Percentiles rank a stretch among this genome's conserved stretches.
Conservation (phyloP, 2,113 vertebrate genomes). For the Lanius ludovicianus region DNA sequence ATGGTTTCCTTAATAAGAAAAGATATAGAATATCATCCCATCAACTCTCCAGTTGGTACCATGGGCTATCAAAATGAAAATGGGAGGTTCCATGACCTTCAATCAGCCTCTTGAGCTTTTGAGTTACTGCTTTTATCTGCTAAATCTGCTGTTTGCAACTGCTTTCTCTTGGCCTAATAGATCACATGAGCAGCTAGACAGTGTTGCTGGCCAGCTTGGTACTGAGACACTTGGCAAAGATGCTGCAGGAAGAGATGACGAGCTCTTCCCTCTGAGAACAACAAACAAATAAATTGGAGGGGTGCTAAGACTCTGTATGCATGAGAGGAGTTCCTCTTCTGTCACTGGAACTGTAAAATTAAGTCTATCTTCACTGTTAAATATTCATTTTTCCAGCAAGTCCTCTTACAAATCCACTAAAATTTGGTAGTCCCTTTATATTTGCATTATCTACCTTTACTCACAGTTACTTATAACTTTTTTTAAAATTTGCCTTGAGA, state of each 20-base stretch:
- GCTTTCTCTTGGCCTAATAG: not conserved
- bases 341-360: not conserved
- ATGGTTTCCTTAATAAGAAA: not conserved
- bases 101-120: not conserved
- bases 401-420: not conserved
- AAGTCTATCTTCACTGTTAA: not conserved
- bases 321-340: not conserved
- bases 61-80: not conserved
- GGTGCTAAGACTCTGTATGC: not conserved
- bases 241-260: not conserved
- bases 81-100: not conserved
- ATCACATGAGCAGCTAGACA: not conserved
- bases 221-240: constrained; percentile 3
- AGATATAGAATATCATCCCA: not conserved
- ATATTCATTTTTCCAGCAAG: not conserved
- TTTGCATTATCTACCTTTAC: not conserved
- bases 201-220: not conserved
- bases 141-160: not conserved
- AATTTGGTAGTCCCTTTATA: not conserved
- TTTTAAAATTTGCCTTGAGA: not conserved
- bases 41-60: not conserved
- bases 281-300: not conserved
- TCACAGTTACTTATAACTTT: not conserved
- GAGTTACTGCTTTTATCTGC: not conserved
- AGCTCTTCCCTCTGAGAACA: not conserved